Evolutionary conservation across 2,888 invertebrate genomes (phyloP).

Genomic region (Crossocerus cetratus): DNA sequence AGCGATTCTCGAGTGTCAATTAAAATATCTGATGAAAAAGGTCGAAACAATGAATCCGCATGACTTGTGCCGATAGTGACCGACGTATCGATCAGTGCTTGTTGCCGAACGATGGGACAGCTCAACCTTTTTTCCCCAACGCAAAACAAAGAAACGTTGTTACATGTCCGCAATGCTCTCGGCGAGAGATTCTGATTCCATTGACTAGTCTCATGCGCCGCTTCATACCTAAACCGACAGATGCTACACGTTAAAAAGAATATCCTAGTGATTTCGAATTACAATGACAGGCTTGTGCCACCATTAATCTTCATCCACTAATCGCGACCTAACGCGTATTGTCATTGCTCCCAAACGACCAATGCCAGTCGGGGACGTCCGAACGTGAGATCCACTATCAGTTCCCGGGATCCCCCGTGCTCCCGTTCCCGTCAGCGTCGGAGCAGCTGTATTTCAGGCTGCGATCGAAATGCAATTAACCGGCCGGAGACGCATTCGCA

Average conservation of each 20-base stretch:
- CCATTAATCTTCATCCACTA: slow-evolving; percentile 2
- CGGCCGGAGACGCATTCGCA: background rate
- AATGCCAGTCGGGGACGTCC: background rate
- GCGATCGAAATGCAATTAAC: background rate
- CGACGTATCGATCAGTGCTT: slow-evolving; percentile 26
- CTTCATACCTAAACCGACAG: no score
- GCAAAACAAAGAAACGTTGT: no score
- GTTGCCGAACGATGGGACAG: no score
- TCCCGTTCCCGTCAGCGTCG: background rate
- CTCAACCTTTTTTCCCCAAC: no score
- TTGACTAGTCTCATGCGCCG: no score
- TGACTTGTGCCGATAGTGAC: slow-evolving; percentile 9
- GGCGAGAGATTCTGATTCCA: no score
- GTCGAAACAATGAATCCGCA: slow-evolving; percentile 54
- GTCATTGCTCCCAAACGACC: background rate
- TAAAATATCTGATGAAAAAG: slow-evolving; percentile 56
- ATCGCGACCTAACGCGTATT: background rate
- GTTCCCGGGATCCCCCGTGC: background rate
- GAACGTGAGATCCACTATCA: background rate
- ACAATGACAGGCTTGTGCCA: background rate
- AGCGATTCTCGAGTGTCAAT: slow-evolving; percentile 44
- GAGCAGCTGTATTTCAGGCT: background rate
- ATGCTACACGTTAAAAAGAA: no score
- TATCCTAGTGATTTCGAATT: background rate
- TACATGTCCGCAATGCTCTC: no score